Base-by-base conservation (phyloP, 1,140 invertebrate genomes). In the Scaptomyza pallida region DNA sequence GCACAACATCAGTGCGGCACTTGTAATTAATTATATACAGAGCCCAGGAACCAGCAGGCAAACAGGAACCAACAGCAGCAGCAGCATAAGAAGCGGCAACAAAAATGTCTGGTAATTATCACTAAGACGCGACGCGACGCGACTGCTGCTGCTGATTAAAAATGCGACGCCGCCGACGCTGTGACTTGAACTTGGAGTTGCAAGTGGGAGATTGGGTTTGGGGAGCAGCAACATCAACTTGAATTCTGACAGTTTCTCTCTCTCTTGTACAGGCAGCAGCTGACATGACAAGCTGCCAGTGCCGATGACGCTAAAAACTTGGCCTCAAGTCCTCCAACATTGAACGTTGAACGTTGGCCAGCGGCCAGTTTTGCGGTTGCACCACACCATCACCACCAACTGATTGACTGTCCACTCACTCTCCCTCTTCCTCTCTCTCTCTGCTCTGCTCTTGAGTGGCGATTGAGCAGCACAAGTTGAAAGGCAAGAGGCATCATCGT, bases 211-310 rank as follows among this genome's bases (percentile, higher is more conserved):
- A n/a, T 13, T 48, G 15, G 16, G 59, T 35, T 19, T 47, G 26
- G 15, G 44, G 48, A 40, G 67, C 52, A 71, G 54, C 72, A 63
- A 41, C 47, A 41, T 50, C 47, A 72, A 44, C 72, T 86, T 61
- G 60, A 86, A 77, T 81, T 85, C 81, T 86, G 81, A 88, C 81
- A 85, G 81, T 69, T 80, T 80, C n/a, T n/a, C n/a, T n/a, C n/a
- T n/a, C n/a, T n/a, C n/a, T 60, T 73, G 81, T 74, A 78, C 73
- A 37, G 62, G 52, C 26, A 30, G 26, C 77, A 30, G 26, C 77
- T 72, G 81, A 85, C 81, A 85, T 85, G 81, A 85, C 81, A 85
- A 62, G 73, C 81, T 85, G 81, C 81, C 81, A 85, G 45, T 45
- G 56, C 57, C 57, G 65, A 86, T 77, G 81, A 85, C 64, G 65